Base-by-base conservation (phyloP, 2,113 vertebrate genomes). In the Vanacampus margaritifer region DNA sequence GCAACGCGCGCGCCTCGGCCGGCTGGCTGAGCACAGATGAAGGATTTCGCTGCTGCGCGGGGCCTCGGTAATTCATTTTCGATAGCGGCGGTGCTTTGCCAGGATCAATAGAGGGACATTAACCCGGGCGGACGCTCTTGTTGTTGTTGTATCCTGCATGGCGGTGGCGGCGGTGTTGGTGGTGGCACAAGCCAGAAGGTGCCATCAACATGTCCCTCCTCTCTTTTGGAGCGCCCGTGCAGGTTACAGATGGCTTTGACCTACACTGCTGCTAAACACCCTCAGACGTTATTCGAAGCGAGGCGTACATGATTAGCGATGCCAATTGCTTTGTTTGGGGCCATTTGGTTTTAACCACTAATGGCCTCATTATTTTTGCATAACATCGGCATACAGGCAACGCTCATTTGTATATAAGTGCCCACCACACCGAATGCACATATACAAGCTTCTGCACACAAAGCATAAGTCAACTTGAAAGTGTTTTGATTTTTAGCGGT, bases 11-110 rank as follows among this genome's bases (percentile, higher is more conserved):
- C 79, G 80, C 86, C 75, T 69, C 84, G 88, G 84, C 86, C 87
- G 89, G 77, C 86, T 86, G 82, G 81, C 85, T 85, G 89, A 81
- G 87, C 89, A 82, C 87, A 83, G 83, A 88, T 90, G 89, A 90
- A 87, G 89, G 88, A 89, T 89, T n/a, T 86, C 80, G 87, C 84
- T 87, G 84, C 83, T 77, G 81, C 79, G 83, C 85, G 75, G 78
- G 7, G 83, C 79, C 83, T 84, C 75, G 84, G 86, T 90, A 88
- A 91, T 90, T 91, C 86, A 89, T 90, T 90, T 91, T 87, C 89
- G 82, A 90, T 91, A 89, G 84, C 86, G 76, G 84, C 86, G 76
- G 79, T 86, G 88, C 82, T 88, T 57, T 84, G 81, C 83, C 80
- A 76, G 72, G 90, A 91, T 91, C 90, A 78, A 91, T 91, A 88